Conservation (phyloP, 2,888 invertebrate species). For the Dryobotodes eremita region DNA sequence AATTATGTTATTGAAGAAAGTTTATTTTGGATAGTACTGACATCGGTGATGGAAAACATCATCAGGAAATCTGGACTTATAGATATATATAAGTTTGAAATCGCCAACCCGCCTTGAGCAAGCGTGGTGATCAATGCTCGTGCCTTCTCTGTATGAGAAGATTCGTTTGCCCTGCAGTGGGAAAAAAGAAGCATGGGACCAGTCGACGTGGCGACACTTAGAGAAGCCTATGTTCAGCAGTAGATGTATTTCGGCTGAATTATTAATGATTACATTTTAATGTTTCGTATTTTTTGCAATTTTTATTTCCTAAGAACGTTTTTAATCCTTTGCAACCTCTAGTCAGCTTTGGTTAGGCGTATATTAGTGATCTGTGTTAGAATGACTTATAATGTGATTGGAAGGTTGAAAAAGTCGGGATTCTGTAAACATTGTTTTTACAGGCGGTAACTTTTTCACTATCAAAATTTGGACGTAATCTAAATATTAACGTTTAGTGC, state of each 20-base stretch:
- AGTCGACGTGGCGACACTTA: neutral
- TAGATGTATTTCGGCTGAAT: neutral
- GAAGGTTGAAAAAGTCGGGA: neutral
- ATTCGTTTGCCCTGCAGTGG: no score
- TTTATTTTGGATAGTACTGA: no score
- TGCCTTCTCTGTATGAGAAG: no score
- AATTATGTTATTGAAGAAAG: no score
- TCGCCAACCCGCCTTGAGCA: no score
- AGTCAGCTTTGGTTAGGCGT: neutral
- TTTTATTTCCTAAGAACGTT: neutral
- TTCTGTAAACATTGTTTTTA: neutral
- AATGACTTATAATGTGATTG: no score
- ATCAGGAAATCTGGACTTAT: no score
- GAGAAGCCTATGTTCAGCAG: neutral
- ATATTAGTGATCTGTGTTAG: neutral
- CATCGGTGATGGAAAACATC: no score
- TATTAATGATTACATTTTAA: neutral
- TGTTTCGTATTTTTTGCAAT: neutral
- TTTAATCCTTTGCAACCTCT: neutral
- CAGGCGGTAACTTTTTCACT: neutral
- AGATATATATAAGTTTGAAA: no score
- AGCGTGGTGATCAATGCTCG: no score
- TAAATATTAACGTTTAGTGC: neutral
- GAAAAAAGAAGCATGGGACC: neutral
- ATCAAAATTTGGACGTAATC: no score